Evolutionary conservation across 2,113 vertebrate genomes (phyloP).

Genomic region (Thomomys bottae): DNA sequence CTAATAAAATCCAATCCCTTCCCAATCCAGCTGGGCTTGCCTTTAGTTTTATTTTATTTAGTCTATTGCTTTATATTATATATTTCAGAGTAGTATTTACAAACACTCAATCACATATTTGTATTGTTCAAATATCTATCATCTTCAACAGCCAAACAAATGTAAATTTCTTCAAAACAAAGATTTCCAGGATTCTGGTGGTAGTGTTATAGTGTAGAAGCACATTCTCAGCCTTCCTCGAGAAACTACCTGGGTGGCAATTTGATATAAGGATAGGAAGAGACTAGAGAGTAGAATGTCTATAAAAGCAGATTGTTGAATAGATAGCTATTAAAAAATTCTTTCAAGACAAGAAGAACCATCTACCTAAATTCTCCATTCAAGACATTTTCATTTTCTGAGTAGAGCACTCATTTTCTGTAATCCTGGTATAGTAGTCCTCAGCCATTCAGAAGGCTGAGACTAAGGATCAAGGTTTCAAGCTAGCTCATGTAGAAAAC

Average conservation of each 20-base stretch:
- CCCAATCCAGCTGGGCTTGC: not conserved
- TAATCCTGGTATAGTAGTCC: too few relatives aligned
- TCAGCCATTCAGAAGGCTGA: too few relatives aligned
- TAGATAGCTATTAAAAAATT: not conserved
- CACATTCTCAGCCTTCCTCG: not conserved
- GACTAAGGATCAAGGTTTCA: too few relatives aligned
- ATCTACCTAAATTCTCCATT: too few relatives aligned
- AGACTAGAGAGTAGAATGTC: not conserved
- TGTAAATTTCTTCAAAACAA: not conserved
- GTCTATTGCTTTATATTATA: slow-evolving; percentile 9
- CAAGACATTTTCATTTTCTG: not conserved
- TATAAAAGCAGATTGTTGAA: not conserved
- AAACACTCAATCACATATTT: not conserved
- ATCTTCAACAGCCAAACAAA: not conserved
- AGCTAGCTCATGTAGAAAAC: too few relatives aligned
- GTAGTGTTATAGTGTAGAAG: not conserved
- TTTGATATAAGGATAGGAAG: not conserved
- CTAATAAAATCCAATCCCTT: not conserved
- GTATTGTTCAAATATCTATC: not conserved
- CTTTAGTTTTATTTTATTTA: not conserved
- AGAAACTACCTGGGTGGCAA: not conserved
- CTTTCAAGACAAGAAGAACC: not conserved
- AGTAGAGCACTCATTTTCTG: too few relatives aligned
- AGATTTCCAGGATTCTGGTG: not conserved
- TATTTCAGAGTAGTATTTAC: not conserved